Percentiles rank a stretch among this genome's conserved stretches.
phyloP scores from a whole-genome alignment of 2,113 vertebrate species.

The Pteruthius melanotis region DNA sequence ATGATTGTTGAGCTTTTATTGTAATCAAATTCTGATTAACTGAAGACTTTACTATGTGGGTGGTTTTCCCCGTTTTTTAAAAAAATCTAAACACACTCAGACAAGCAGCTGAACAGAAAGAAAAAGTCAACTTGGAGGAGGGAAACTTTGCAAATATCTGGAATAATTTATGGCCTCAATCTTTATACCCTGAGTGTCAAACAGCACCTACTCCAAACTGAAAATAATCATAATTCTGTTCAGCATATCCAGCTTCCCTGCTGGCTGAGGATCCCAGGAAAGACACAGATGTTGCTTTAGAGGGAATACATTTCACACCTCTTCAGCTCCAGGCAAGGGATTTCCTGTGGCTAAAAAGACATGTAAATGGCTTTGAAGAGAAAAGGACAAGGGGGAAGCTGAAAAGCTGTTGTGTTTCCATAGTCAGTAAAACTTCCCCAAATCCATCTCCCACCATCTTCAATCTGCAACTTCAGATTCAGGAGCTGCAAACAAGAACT shows the following conservation, averaged over 20 bases:
- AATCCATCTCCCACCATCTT: neutral
- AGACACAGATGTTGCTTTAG: neutral
- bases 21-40: neutral
- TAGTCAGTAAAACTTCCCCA: neutral
- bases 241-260: neutral
- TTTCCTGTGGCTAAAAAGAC: conserved; percentile 6
- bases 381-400: neutral
- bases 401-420: neutral
- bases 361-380: neutral
- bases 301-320: neutral
- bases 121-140: neutral
- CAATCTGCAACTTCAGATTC: neutral
- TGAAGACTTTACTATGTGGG: neutral
- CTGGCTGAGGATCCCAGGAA: neutral
- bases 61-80: neutral
- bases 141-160: neutral
- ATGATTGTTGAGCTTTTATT: neutral
- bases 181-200: neutral
- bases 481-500: neutral
- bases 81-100: neutral
- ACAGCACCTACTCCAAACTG: neutral
- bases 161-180: neutral
- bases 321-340: neutral
- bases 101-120: neutral
- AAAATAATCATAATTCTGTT: neutral